Base-by-base conservation (phyloP, 2,888 invertebrate genomes). In the Poecilus cupreus region DNA sequence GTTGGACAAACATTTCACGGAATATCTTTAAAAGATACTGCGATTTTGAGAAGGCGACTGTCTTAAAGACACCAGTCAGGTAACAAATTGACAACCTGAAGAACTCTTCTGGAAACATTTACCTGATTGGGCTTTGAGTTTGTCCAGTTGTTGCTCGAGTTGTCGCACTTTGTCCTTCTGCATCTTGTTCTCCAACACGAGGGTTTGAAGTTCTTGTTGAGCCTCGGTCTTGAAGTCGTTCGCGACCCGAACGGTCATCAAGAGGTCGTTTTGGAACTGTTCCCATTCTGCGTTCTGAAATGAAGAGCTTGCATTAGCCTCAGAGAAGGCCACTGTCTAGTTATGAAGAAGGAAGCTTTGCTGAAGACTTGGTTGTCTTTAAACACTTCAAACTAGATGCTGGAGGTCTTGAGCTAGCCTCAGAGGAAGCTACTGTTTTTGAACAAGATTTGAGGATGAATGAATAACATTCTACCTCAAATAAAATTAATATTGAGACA, bases 161-260 rank as follows among this genome's bases (percentile, higher is more conserved):
- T 92, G 89, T 76, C 95, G 91, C 82, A 96, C 93, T 85, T 94
- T 93, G 86, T 97, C 96, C 81, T 94, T 91, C 54, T 96, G 93
- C 13, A 92, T 89, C 86, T 94, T 94, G 89, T 97, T 97, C 88
- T 97, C 97, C 85, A 94, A 91, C 82, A 95, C 93, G 64, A 97
- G 91, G 64, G 93, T 91, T 87, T 96, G 96, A 82, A 95, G 89
- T 87, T 97, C 96, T 83, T 95, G 93, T 87, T 96, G 95, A 0
- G 97, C 96, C 88, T 98, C 98, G n/a, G 96, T 96, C 90, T 97
- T 97, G 90, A 98, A 97, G 89, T 98, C 97, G 89, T 98, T 97
- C 46, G 98, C 98, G 11, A 98, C 97, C 24, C 97, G 93, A 0
- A 98, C 98, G 0, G 98, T 97, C 91, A 96, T 96, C 60, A 97